Percentiles rank a stretch among this genome's conserved stretches.
These are phyloP conservation scores for Microtus oregoni DNA, from an alignment of 2,113 vertebrate species.

Conservation along the genomic window DNA sequence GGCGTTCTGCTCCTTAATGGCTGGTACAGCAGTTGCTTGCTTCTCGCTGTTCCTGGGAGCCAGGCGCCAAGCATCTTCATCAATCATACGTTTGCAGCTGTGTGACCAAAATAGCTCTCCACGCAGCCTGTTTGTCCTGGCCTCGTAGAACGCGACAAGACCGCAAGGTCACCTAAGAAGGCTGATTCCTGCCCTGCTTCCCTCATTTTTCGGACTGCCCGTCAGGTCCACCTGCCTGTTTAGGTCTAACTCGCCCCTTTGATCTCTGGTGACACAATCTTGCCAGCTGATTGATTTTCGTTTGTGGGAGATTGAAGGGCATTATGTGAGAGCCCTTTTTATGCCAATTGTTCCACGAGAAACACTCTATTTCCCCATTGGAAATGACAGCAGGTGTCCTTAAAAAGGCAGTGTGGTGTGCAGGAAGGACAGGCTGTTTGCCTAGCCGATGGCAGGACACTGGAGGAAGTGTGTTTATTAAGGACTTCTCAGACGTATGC, in stretches of 20 bases:
- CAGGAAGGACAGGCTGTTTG: background rate
- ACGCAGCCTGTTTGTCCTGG: conserved; percentile 44
- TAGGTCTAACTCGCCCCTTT: background rate
- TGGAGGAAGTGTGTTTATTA: background rate
- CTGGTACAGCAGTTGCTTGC: rapidly evolving
- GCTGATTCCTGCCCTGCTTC: background rate
- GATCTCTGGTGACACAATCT: background rate
- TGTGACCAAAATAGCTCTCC: conserved; percentile 36
- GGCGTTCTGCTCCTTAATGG: background rate
- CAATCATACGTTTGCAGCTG: conserved; percentile 49
- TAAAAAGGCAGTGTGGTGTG: background rate
- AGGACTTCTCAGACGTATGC: too few species aligned
- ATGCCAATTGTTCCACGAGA: background rate
- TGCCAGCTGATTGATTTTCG: background rate
- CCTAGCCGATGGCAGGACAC: background rate
- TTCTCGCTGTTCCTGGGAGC: background rate
- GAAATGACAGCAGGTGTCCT: background rate
- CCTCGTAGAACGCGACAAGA: background rate
- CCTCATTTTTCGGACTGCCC: background rate
- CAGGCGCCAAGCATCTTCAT: background rate
- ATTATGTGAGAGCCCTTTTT: background rate
- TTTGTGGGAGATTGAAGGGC: background rate
- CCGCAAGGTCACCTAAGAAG: background rate
- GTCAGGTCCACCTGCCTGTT: background rate
- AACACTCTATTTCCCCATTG: background rate